A percentile compares a stretch with the other conserved stretches of the same genome.
Evolutionary conservation across 2,888 invertebrate species (phyloP).

Genomic region (Caenorhabditis doughertyi): DNA sequence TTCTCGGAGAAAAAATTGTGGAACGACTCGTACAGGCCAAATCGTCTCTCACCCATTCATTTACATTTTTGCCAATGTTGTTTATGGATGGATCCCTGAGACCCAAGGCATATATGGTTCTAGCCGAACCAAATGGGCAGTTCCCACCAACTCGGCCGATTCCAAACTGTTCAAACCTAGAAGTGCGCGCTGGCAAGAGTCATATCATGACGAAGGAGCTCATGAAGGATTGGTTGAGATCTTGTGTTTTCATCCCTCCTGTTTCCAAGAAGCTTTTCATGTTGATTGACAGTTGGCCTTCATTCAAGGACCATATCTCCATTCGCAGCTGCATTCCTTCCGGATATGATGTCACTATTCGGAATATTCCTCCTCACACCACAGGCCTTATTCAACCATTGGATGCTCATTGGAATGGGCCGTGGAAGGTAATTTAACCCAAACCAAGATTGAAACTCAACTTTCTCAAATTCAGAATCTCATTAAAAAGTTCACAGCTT

Average conservation of each 20-base stretch:
- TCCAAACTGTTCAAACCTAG: slow-evolving; percentile 10
- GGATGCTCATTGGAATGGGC: slow-evolving; percentile 38
- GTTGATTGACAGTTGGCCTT: slow-evolving; percentile 40
- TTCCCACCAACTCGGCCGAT: slow-evolving; percentile 11
- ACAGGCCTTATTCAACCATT: slow-evolving; percentile 46
- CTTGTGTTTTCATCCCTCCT: slow-evolving; percentile 11
- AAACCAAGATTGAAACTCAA: no score
- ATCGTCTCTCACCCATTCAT: no score
- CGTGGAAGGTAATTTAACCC: slow-evolving; percentile 16
- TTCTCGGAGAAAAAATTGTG: slow-evolving; percentile 15
- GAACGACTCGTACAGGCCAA: slow-evolving; percentile 7
- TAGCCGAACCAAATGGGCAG: slow-evolving; percentile 14
- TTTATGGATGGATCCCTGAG: slow-evolving; percentile 36
- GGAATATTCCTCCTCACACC: slow-evolving; percentile 43
- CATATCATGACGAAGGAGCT: slow-evolving; percentile 49
- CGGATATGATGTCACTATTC: slow-evolving; percentile 1
- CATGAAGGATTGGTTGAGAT: slow-evolving; percentile 31
- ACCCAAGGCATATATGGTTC: slow-evolving; percentile 32
- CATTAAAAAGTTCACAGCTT: neutral
- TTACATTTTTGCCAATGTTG: slow-evolving; percentile 45
- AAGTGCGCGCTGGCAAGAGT: slow-evolving; percentile 9
- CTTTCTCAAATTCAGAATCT: no score
- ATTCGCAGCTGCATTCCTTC: slow-evolving; percentile 30
- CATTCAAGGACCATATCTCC: slow-evolving; percentile 28
- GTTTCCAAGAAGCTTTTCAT: slow-evolving; percentile 13